These are phyloP conservation scores for Chondrosia reniformis DNA, from an alignment of 37 sponge, comb jelly and placozoan genomes.

Conservation along the genomic window DNA sequence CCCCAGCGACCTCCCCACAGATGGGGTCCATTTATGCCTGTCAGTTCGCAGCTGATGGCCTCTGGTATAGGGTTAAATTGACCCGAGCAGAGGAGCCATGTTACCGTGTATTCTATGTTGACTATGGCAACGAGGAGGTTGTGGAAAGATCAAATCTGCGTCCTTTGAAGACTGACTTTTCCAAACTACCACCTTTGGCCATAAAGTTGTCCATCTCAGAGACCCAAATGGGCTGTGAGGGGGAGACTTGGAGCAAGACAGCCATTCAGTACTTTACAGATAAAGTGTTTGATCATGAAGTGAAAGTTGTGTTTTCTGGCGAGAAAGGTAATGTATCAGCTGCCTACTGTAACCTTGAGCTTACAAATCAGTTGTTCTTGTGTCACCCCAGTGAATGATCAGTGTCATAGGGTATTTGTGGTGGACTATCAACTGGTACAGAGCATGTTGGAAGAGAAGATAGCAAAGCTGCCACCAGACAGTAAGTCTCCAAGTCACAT, in stretches of 20 bases:
- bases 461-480: no score
- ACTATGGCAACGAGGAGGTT: constrained; percentile 11
- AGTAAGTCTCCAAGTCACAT: no score
- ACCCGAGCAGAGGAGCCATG: not conserved
- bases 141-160: not conserved
- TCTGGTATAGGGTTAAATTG: constrained; percentile 3
- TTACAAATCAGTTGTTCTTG: not conserved
- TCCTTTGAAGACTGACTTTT: not conserved
- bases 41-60: not conserved
- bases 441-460: no score
- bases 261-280: not conserved
- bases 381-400: no score
- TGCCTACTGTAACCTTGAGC: not conserved
- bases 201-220: not conserved
- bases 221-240: not conserved
- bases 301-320: not conserved
- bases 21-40: not conserved
- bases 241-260: not conserved
- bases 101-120: not conserved
- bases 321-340: not conserved
- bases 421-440: no score
- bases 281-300: not conserved
- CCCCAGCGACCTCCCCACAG: no score
- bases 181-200: not conserved
- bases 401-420: no score